These are phyloP conservation scores for Punctoribates punctum DNA, from an alignment of 2,888 invertebrate species.

Conservation along the genomic window DNA sequence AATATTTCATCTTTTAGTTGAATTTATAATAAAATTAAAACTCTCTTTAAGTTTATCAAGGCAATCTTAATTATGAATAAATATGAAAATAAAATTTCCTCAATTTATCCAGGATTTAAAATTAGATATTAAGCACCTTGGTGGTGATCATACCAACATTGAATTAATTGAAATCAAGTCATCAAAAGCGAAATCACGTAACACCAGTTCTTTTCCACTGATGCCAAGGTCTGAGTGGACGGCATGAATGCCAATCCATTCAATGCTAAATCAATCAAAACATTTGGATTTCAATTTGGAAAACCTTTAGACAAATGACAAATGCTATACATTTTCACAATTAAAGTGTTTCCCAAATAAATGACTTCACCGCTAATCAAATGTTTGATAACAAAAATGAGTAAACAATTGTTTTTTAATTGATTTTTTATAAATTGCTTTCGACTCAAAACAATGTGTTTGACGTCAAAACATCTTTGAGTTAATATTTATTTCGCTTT, in stretches of 20 bases:
- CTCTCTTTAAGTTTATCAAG: too few species aligned
- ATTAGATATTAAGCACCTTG: too few species aligned
- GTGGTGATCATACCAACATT: neutral
- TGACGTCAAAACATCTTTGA: too few species aligned
- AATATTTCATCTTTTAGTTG: too few species aligned
- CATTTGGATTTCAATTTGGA: neutral
- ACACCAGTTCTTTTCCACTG: neutral
- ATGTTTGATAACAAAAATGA: neutral
- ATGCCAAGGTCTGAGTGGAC: neutral
- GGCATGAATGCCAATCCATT: neutral
- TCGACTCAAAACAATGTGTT: too few species aligned
- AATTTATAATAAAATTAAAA: too few species aligned
- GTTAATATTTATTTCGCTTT: too few species aligned
- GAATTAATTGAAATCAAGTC: neutral
- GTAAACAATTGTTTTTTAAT: neutral
- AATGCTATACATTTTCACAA: neutral
- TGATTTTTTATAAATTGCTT: neutral
- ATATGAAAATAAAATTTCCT: too few species aligned
- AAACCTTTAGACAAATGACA: neutral
- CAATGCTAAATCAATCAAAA: slow-evolving; percentile 14
- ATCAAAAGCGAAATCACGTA: neutral
- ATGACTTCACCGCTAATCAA: neutral
- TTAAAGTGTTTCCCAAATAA: neutral
- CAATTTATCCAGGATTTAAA: too few species aligned
- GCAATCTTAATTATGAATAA: too few species aligned